phyloP scores from a whole-genome alignment of 2,888 invertebrate species.

The Diabrotica balteata region DNA sequence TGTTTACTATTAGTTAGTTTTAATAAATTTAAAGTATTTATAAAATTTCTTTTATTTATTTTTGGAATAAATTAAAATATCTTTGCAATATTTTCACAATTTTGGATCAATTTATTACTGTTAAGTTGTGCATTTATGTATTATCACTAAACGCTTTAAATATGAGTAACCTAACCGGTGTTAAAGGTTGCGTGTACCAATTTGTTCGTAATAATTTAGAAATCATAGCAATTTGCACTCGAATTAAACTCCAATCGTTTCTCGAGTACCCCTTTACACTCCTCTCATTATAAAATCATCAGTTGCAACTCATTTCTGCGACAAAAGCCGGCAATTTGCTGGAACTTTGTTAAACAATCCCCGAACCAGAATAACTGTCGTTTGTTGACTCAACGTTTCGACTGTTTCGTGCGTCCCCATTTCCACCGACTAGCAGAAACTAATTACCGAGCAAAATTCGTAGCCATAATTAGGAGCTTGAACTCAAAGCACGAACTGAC shows the following conservation, averaged over 20 bases:
- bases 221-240: too few species aligned
- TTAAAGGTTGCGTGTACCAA: too few species aligned
- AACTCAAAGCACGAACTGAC: background rate
- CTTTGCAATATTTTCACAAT: too few species aligned
- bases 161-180: too few species aligned
- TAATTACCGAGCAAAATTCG: slow-evolving; percentile 6
- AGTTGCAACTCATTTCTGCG: slow-evolving; percentile 1
- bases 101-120: too few species aligned
- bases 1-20: too few species aligned
- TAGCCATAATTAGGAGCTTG: slow-evolving; percentile 1
- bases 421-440: slow-evolving; percentile 5
- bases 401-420: background rate
- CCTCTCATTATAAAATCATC: background rate
- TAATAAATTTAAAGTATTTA: too few species aligned
- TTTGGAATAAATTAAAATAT: too few species aligned
- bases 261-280: background rate
- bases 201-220: too few species aligned
- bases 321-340: slow-evolving; percentile 7
- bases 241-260: background rate
- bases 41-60: too few species aligned
- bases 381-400: slow-evolving; percentile 5
- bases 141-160: too few species aligned
- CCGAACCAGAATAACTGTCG: slow-evolving; percentile 4
- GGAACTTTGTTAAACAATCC: slow-evolving; percentile 5
- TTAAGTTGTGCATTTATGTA: too few species aligned